phyloP scores from a whole-genome alignment of 2,113 vertebrate species.

The Rynchops niger region DNA sequence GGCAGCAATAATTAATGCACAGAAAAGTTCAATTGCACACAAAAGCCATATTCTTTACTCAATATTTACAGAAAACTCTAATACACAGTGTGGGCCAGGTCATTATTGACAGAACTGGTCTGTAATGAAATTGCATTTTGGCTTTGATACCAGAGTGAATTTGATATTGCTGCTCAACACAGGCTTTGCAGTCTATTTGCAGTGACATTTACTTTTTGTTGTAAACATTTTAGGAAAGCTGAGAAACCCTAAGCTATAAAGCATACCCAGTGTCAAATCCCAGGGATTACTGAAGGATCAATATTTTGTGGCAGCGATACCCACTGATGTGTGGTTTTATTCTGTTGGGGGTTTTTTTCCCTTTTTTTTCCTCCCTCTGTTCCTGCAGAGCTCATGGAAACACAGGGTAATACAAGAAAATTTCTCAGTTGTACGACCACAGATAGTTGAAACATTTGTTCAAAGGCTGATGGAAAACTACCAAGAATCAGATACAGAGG shows the following conservation, averaged over 20 bases:
- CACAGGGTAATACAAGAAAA: conserved; percentile 71
- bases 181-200: not conserved
- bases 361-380: not conserved
- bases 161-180: not conserved
- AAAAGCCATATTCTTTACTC: not conserved
- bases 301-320: not conserved
- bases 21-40: not conserved
- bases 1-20: not conserved
- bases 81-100: not conserved
- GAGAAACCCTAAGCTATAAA: not conserved
- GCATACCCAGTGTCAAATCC: not conserved
- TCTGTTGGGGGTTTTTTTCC: not conserved
- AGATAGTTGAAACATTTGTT: conserved; percentile 75
- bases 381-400: conserved; percentile 78
- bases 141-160: not conserved
- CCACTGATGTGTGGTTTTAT: not conserved
- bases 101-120: not conserved
- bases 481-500: conserved; percentile 68
- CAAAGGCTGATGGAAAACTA: conserved; percentile 76
- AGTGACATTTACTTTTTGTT: conserved; percentile 12
- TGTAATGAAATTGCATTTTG: conserved; percentile 2
- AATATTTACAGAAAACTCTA: not conserved
- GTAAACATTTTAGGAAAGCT: conserved; percentile 23
- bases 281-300: not conserved
- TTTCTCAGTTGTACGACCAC: conserved; percentile 64